A percentile compares a stretch with the other conserved stretches of the same genome.
These are phyloP conservation scores for Catocala fraxini DNA, from an alignment of 2,888 invertebrate genomes.

Conservation along the genomic window DNA sequence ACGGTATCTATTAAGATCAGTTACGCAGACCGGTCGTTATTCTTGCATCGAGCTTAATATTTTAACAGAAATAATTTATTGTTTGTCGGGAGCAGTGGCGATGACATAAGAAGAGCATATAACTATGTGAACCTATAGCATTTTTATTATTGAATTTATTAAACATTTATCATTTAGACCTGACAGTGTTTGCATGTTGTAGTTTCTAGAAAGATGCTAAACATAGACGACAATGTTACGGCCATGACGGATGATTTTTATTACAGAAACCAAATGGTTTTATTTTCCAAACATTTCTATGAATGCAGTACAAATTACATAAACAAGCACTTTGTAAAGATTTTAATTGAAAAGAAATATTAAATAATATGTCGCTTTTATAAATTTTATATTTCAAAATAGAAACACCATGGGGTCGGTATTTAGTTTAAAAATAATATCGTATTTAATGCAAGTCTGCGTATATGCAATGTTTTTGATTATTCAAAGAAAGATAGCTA, in stretches of 20 bases:
- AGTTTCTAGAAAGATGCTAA: conserved; percentile 33
- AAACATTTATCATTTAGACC: conserved; percentile 40
- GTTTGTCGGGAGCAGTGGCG: conserved; percentile 36
- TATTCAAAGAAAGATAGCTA: too few relatives aligned
- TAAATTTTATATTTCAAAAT: too few relatives aligned
- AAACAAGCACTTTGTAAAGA: too few relatives aligned
- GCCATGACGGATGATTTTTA: background rate
- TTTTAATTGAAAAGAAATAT: too few relatives aligned
- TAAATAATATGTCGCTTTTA: too few relatives aligned
- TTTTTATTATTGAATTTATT: conserved; percentile 51
- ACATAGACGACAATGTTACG: conserved; percentile 27
- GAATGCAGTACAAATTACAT: too few relatives aligned
- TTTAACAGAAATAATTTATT: conserved; percentile 50
- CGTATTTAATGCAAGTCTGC: too few relatives aligned
- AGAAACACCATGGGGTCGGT: too few relatives aligned
- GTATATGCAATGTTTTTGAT: too few relatives aligned
- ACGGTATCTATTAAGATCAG: conserved; percentile 32
- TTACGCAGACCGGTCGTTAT: conserved; percentile 34
- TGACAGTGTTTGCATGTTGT: conserved; percentile 38
- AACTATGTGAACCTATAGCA: conserved; percentile 39
- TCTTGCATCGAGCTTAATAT: conserved; percentile 40
- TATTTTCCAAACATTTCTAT: background rate
- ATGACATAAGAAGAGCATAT: conserved; percentile 52
- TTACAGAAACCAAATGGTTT: conserved; percentile 25
- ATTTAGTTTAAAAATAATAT: too few relatives aligned